These are phyloP conservation scores for Mirza zaza DNA, from an alignment of 2,113 vertebrate genomes.

Conservation along the genomic window DNA sequence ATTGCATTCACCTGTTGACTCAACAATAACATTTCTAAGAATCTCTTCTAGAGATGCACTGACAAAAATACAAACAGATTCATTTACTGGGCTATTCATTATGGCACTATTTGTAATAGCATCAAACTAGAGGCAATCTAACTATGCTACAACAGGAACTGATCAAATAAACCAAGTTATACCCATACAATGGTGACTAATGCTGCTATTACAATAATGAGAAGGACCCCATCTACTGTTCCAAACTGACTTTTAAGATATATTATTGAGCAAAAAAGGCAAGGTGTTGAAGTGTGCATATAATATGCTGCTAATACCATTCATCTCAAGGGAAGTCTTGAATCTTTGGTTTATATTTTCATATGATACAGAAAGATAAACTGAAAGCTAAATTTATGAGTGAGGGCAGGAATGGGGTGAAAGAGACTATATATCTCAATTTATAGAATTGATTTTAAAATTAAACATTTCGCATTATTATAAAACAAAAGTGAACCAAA, in stretches of 20 bases:
- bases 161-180: not conserved
- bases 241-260: not conserved
- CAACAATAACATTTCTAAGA: not conserved
- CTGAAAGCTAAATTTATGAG: conserved; percentile 22
- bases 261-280: not conserved
- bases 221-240: not conserved
- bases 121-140: not conserved
- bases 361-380: not conserved
- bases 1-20: not conserved
- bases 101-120: not conserved
- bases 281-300: not conserved
- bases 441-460: conserved; percentile 11
- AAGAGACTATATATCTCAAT: not conserved
- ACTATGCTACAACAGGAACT: not conserved
- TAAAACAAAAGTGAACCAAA: conserved; percentile 14
- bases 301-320: not conserved
- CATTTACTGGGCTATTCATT: not conserved
- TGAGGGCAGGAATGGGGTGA: not conserved
- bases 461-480: conserved; percentile 32
- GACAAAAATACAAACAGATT: not conserved
- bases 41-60: not conserved
- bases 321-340: not conserved
- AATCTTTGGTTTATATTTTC: not conserved
- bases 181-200: not conserved
- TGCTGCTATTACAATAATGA: not conserved